A percentile compares a stretch with the other conserved stretches of the same genome.
These are phyloP conservation scores for Eupithecia centaureata DNA, from an alignment of 2,888 invertebrate species.

Conservation along the genomic window DNA sequence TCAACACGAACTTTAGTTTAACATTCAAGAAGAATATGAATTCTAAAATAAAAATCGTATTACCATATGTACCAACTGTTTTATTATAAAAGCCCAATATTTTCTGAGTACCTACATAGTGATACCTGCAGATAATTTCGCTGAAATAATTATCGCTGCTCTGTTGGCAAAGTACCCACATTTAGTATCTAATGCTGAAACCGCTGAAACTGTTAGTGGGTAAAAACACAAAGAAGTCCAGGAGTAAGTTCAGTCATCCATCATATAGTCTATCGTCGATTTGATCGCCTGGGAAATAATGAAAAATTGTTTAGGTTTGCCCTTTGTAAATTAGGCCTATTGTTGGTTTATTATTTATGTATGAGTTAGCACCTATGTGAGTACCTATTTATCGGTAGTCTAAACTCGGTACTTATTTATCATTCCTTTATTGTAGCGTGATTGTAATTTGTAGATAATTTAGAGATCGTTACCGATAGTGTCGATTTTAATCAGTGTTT, in stretches of 20 bases:
- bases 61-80: no score
- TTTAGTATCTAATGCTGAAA: no score
- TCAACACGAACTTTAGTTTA: not conserved
- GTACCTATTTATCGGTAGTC: not conserved
- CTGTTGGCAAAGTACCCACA: no score
- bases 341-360: not conserved
- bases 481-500: slow-evolving; percentile 34
- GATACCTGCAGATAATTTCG: no score
- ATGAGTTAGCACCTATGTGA: not conserved
- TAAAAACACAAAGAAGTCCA: not conserved
- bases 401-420: slow-evolving; percentile 19
- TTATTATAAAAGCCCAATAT: not conserved
- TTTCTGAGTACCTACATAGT: no score
- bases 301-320: no score
- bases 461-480: slow-evolving; percentile 32
- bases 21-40: no score
- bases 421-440: slow-evolving; percentile 19
- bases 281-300: not conserved
- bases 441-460: slow-evolving; percentile 30
- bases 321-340: not conserved
- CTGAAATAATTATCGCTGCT: not conserved
- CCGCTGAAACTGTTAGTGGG: not conserved
- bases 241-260: no score
- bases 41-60: not conserved
- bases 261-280: not conserved